Evolutionary conservation across 2,113 vertebrate species (phyloP).

Genomic region (Chascanopsetta lugubris): DNA sequence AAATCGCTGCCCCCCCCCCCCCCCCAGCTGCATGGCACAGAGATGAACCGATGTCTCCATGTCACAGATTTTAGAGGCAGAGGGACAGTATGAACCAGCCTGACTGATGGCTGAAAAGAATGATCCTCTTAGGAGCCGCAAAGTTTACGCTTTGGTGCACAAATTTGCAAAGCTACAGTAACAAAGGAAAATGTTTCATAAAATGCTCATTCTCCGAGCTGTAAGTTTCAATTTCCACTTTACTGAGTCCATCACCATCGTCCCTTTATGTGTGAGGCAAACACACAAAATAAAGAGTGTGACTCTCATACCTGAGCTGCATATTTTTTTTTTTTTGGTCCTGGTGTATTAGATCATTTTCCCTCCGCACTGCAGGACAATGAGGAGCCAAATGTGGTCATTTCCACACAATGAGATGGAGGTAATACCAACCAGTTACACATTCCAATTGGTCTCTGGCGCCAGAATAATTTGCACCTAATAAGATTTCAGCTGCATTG

Average conservation of each 20-base stretch:
- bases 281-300: constrained; percentile 19
- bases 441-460: constrained; percentile 23
- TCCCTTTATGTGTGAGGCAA: constrained; percentile 29
- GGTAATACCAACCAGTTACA: constrained; percentile 26
- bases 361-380: constrained; percentile 28
- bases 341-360: constrained; percentile 27
- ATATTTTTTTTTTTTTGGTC: too few relatives aligned
- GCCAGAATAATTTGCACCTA: constrained; percentile 22
- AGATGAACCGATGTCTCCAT: constrained; percentile 30
- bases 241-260: constrained; percentile 17
- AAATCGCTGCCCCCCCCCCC: too few relatives aligned
- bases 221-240: constrained; percentile 68
- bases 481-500: constrained; percentile 20
- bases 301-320: constrained; percentile 28
- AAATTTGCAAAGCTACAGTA: constrained; percentile 56
- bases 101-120: constrained; percentile 60
- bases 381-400: constrained; percentile 29
- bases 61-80: constrained; percentile 39
- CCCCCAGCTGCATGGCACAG: neutral
- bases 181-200: constrained; percentile 58
- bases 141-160: constrained; percentile 54
- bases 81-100: constrained; percentile 38
- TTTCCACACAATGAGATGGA: constrained; percentile 38
- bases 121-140: constrained; percentile 62
- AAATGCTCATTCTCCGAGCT: constrained; percentile 64